phyloP scores from a whole-genome alignment of 2,797 vertebrate genomes.

The Lepilemur ruficaudatus region DNA sequence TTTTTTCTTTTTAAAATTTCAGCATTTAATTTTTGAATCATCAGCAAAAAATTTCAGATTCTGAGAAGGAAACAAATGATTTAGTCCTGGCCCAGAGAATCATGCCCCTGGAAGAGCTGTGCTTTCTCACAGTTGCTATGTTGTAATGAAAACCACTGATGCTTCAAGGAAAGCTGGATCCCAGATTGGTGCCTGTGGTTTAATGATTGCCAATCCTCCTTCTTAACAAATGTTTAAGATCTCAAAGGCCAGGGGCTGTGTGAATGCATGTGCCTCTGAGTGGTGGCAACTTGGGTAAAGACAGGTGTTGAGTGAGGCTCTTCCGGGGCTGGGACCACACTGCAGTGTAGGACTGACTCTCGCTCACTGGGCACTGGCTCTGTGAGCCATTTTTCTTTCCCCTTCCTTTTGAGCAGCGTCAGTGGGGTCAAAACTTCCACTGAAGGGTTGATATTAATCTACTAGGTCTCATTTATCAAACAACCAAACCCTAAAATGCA shows the following conservation, averaged over 20 bases:
- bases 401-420: not conserved
- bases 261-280: not conserved
- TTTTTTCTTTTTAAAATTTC: not conserved
- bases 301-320: not conserved
- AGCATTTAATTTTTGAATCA: slow-evolving; percentile 52
- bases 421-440: not conserved
- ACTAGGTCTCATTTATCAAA: not conserved
- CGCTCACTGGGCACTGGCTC: not conserved
- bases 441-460: not conserved
- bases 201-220: not conserved
- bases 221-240: not conserved
- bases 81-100: not conserved
- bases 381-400: not conserved
- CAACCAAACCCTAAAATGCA: not conserved
- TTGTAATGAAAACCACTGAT: not conserved
- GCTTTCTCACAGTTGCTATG: not conserved
- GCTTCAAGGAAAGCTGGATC: not conserved
- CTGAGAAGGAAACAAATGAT: slow-evolving; percentile 23
- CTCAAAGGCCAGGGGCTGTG: not conserved
- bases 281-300: not conserved
- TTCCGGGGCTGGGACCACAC: not conserved
- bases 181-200: not conserved
- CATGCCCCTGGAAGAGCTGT: not conserved
- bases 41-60: not conserved
- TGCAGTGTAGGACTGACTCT: not conserved